Evolutionary conservation across 37 sponge, comb jelly and placozoan species (phyloP).

Genomic region (Mnemiopsis leidyi): DNA sequence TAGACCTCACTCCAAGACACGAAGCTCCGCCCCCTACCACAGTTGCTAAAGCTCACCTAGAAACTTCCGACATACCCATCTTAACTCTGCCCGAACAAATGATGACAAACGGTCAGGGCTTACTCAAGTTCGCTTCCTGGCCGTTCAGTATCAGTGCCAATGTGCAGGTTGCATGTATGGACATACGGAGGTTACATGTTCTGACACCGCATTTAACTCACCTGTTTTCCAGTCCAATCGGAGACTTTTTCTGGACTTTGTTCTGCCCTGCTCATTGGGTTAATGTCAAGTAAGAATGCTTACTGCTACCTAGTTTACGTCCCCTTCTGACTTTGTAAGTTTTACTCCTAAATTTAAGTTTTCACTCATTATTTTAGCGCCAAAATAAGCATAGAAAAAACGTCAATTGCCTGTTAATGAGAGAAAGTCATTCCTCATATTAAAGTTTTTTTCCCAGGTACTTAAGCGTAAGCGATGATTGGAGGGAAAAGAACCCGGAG

Average conservation of each 20-base stretch:
- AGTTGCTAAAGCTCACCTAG: constrained; percentile 44
- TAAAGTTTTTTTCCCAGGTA: background rate
- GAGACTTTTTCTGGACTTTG: constrained; percentile 40
- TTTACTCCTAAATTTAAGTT: no score
- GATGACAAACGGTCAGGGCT: constrained; percentile 46
- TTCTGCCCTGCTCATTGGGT: constrained; percentile 56
- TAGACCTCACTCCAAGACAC: constrained; percentile 49
- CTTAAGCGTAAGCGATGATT: background rate
- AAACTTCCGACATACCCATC: constrained; percentile 32
- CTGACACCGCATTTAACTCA: background rate
- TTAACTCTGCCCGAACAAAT: constrained; percentile 45
- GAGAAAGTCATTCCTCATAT: no score
- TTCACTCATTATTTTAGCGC: no score
- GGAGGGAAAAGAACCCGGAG: constrained; percentile 49
- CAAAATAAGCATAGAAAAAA: no score
- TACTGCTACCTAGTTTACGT: no score
- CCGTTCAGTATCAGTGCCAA: constrained; percentile 55
- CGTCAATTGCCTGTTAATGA: no score
- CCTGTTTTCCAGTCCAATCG: constrained; percentile 20
- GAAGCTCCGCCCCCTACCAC: constrained; percentile 54
- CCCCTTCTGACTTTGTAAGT: no score
- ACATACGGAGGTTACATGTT: constrained; percentile 42
- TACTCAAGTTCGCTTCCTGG: constrained; percentile 54
- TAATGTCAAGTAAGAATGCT: constrained; percentile 39
- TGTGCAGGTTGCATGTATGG: constrained; percentile 28